Evolutionary conservation across 2,113 vertebrate species (phyloP).

Genomic region (Mohoua ochrocephala): DNA sequence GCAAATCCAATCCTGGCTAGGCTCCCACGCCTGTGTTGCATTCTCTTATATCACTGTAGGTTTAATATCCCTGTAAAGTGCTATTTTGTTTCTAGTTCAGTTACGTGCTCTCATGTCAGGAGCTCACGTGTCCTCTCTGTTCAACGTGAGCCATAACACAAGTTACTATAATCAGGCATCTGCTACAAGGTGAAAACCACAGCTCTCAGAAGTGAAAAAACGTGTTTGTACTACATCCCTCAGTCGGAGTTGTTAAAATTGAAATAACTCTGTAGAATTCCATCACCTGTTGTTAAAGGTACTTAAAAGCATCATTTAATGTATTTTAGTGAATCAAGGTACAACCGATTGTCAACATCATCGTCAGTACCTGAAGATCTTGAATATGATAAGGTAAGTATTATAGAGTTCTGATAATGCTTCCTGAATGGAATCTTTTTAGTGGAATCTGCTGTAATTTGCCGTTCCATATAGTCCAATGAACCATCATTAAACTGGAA

Average conservation of each 20-base stretch:
- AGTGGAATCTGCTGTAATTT: background rate
- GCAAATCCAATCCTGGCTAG: background rate
- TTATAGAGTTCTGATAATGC: background rate
- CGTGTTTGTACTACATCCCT: background rate
- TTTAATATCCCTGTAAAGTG: background rate
- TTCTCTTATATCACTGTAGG: background rate
- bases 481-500: background rate
- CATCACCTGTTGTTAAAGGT: background rate
- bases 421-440: background rate
- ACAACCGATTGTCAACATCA: constrained; percentile 60
- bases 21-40: background rate
- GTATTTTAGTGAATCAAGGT: constrained; percentile 58
- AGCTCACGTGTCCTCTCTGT: background rate
- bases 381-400: constrained; percentile 68
- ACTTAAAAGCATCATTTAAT: background rate
- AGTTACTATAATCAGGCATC: background rate
- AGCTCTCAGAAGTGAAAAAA: background rate
- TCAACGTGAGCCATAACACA: background rate
- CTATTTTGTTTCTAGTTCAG: background rate
- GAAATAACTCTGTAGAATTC: background rate
- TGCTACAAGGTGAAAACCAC: background rate
- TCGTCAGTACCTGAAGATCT: constrained; percentile 62
- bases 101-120: background rate
- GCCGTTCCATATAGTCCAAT: background rate
- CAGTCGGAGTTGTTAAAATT: background rate